These are phyloP conservation scores for Drosophila seclusa DNA, from an alignment of 2,888 invertebrate species.

Conservation along the genomic window DNA sequence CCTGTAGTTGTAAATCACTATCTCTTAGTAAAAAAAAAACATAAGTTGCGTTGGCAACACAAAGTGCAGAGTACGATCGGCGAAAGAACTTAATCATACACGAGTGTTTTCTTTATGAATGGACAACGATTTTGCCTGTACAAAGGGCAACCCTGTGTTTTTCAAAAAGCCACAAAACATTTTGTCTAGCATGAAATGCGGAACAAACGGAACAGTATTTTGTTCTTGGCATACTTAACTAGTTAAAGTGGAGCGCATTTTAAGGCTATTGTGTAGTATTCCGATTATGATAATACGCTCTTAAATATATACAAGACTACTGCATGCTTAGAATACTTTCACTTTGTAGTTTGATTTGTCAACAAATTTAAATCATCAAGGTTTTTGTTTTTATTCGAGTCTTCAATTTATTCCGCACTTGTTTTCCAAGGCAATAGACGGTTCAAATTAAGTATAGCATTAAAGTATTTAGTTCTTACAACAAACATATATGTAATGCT, in stretches of 20 bases:
- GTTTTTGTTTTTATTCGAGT: background rate
- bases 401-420: background rate
- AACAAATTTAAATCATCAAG: background rate
- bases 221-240: conserved; percentile 53
- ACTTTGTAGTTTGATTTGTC: conserved; percentile 3
- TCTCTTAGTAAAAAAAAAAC: conserved; percentile 21
- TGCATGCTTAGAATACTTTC: background rate
- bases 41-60: conserved; percentile 20
- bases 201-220: conserved; percentile 18
- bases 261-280: conserved; percentile 16
- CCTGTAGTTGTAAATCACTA: conserved; percentile 19
- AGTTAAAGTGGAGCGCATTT: conserved; percentile 38
- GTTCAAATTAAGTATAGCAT: background rate
- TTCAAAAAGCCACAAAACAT: background rate
- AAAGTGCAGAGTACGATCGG: conserved; percentile 39
- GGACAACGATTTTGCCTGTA: conserved; percentile 19
- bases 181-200: conserved; percentile 6
- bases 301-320: conserved; percentile 1
- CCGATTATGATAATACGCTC: conserved; percentile 16
- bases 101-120: conserved; percentile 46
- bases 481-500: background rate
- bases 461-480: background rate
- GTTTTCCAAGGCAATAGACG: background rate
- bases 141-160: conserved; percentile 43
- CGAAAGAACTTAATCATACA: conserved; percentile 9